Evolutionary conservation across 1,140 invertebrate genomes (phyloP), one percentile per base, ranked within the genome.

Genomic region (Eubasilissa regina): DNA sequence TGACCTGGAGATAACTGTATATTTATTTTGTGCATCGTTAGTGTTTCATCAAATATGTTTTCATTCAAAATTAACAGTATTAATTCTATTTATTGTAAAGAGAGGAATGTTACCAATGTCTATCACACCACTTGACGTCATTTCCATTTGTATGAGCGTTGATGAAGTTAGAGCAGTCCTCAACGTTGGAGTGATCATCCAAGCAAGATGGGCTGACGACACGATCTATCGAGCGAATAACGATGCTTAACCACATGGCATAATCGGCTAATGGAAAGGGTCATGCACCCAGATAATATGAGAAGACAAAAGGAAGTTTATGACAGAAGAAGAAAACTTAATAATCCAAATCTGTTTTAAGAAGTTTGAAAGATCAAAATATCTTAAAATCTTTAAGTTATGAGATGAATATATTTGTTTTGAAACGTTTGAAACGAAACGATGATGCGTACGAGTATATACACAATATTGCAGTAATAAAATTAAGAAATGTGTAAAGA

Each of bases 241-340:
- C 53, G 35, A 55, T 75, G 78, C 75, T 80, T 80, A 80, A 80
- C 72, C 78, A 62, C 11, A 21, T 56, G 45, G 45, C 48, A 75
- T 80, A 80, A 80, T 68, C 51, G 35, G 13, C 47, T 17, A 11
- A n/a, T 58, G 19, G 35, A 77, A 66, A 77, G 60, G 75, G 47
- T 66, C 60, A 43, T 43, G 62, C 62, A 64, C 35, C 11, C 62
- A 43, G 35, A 64, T 45, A 44, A 17, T 56, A 9, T 64, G 35
- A 8, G 62, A 64, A 44, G 3, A 64, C 60, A 64, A 64, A 6
- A 21, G 43, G 7, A 21, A 12, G 60, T 11, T 3, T n/a, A 21
- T 60, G 56, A 21, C 56, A 60, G 19, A 17, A 56, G 15, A 3
- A 3, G 25, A 6, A 35, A 35, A 3, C 25, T 35, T 3, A 35